These are phyloP conservation scores for Stenoptilia bipunctidactyla DNA, from an alignment of 2,888 invertebrate genomes.

Conservation along the genomic window DNA sequence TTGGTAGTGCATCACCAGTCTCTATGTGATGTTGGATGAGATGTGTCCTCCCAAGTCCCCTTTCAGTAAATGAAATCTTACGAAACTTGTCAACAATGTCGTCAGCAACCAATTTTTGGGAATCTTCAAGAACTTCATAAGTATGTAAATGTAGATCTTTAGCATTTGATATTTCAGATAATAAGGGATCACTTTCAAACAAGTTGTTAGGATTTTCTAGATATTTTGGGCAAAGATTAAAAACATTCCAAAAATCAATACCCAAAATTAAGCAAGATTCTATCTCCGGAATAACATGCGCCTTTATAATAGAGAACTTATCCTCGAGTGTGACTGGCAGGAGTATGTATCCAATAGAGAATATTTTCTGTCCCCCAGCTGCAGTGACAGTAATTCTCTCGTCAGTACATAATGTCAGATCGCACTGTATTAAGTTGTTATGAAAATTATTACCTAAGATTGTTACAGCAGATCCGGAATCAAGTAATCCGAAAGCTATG, in stretches of 20 bases:
- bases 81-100: constrained; percentile 10
- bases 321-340: constrained; percentile 11
- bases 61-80: constrained; percentile 10
- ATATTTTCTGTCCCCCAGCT: constrained; percentile 12
- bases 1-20: constrained; percentile 18
- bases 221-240: constrained; percentile 9
- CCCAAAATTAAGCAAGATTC: constrained; percentile 12
- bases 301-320: constrained; percentile 9
- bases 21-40: constrained; percentile 17
- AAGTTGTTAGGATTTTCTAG: constrained; percentile 2
- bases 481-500: constrained; percentile 9
- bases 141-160: neutral
- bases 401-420: neutral
- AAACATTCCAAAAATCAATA: constrained; percentile 13
- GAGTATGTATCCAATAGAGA: constrained; percentile 9
- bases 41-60: constrained; percentile 17
- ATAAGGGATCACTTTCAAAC: neutral
- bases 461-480: constrained; percentile 14
- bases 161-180: neutral
- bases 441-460: constrained; percentile 14
- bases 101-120: constrained; percentile 8
- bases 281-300: constrained; percentile 13
- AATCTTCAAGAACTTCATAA: constrained; percentile 5
- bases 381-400: constrained; percentile 3
- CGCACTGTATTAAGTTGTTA: neutral